A percentile compares a stretch with the other conserved stretches of the same genome.
These are phyloP conservation scores for Anguilla marmorata DNA, from an alignment of 2,797 vertebrate species.

Conservation along the genomic window DNA sequence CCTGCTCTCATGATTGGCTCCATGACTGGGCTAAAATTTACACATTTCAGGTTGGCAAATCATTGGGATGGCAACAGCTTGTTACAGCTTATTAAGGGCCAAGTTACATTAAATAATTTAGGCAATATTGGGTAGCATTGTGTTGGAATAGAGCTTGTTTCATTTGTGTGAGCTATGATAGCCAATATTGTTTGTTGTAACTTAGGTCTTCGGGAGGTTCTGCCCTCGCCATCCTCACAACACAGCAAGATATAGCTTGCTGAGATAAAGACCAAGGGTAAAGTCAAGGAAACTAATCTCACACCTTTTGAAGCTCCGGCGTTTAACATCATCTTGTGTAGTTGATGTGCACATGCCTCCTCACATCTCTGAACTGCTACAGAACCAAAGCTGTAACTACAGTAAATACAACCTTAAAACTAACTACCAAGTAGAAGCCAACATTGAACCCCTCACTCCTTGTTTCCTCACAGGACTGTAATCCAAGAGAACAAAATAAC, in stretches of 20 bases:
- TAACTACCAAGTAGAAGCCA: neutral
- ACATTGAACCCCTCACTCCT: neutral
- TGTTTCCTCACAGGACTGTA: neutral
- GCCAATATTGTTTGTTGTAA: no score
- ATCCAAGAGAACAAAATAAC: neutral
- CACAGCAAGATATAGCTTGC: neutral
- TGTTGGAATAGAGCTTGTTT: no score
- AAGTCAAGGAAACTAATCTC: no score
- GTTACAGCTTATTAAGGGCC: no score
- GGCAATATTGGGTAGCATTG: no score
- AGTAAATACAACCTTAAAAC: neutral
- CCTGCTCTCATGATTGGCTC: neutral
- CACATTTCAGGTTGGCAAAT: neutral
- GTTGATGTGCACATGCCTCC: no score
- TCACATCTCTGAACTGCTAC: neutral
- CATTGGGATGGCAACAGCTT: no score
- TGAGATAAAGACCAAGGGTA: neutral
- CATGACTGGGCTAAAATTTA: neutral
- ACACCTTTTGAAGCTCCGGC: no score
- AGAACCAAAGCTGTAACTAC: neutral
- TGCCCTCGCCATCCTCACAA: neutral
- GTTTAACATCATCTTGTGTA: no score
- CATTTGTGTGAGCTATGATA: no score
- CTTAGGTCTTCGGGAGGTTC: no score
- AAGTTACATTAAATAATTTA: no score